Evolutionary conservation across 2,888 invertebrate genomes (phyloP).

Genomic region (Nephrotoma guestfalica): DNA sequence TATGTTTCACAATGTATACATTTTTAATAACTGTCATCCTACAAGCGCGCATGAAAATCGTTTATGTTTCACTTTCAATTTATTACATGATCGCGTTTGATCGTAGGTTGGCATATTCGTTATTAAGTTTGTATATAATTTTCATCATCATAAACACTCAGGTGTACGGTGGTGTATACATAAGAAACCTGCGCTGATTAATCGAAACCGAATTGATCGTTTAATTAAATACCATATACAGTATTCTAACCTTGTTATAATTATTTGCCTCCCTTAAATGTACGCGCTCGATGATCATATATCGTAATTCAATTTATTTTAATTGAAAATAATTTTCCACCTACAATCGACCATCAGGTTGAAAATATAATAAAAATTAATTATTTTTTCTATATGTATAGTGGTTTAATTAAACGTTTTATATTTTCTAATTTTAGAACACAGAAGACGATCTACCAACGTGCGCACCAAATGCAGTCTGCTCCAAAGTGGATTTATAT

Average conservation of each 20-base stretch:
- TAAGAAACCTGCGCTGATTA: not conserved
- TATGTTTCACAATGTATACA: not conserved
- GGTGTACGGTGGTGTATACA: not conserved
- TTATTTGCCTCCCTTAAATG: not conserved
- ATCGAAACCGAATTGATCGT: not conserved
- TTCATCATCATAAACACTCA: not conserved
- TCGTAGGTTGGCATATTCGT: not conserved
- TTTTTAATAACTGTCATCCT: not conserved
- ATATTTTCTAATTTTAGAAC: conserved; percentile 38
- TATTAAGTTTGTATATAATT: not conserved
- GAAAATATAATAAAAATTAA: too few relatives aligned
- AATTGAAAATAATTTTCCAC: not conserved
- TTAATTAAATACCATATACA: not conserved
- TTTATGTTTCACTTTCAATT: not conserved
- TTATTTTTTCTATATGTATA: too few relatives aligned
- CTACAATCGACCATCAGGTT: not conserved
- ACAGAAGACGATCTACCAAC: conserved; percentile 67
- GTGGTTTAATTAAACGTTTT: not conserved
- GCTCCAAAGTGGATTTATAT: conserved; percentile 78
- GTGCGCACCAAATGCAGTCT: conserved; percentile 64
- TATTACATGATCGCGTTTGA: not conserved
- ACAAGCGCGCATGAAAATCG: not conserved
- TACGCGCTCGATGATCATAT: not conserved
- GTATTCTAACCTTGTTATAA: too few relatives aligned
- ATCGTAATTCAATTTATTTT: too few relatives aligned